Conservation (phyloP, 1,140 invertebrate species). For the Zaprionus gabonicus region DNA sequence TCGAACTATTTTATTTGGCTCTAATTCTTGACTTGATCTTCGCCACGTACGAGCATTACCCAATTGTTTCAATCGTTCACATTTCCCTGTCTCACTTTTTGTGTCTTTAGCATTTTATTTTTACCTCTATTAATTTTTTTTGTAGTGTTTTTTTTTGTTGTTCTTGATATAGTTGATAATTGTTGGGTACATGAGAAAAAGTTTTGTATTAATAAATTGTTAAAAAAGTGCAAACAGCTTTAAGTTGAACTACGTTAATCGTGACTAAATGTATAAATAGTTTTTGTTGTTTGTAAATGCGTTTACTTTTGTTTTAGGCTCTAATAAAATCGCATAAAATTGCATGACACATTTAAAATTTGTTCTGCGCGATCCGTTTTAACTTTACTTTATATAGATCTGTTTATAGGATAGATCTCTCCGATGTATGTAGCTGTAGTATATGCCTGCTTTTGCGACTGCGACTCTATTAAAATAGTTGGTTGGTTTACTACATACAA, state of each 20-base stretch:
- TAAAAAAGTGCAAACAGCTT: slow-evolving; percentile 17
- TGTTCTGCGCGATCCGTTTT: slow-evolving; percentile 5
- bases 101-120: slow-evolving; percentile 26
- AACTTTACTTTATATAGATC: slow-evolving; percentile 3
- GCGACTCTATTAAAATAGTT: slow-evolving; percentile 14
- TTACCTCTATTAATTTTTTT: slow-evolving; percentile 10
- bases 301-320: slow-evolving; percentile 3
- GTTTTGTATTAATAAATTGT: slow-evolving; percentile 1
- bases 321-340: slow-evolving; percentile 55
- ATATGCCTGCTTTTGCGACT: neutral
- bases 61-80: slow-evolving; percentile 11
- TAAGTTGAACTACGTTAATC: slow-evolving; percentile 7
- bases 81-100: slow-evolving; percentile 36
- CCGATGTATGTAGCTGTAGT: neutral
- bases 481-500: slow-evolving; percentile 27
- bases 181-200: neutral
- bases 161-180: neutral
- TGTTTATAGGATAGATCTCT: neutral
- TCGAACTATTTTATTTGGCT: neutral
- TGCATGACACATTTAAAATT: slow-evolving; percentile 66
- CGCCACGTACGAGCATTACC: slow-evolving; percentile 25
- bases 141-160: slow-evolving; percentile 4
- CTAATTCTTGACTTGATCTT: neutral
- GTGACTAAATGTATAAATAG: slow-evolving; percentile 56
- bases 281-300: slow-evolving; percentile 10